Conservation (phyloP, 2,113 vertebrate species). For the Albula goreensis region DNA sequence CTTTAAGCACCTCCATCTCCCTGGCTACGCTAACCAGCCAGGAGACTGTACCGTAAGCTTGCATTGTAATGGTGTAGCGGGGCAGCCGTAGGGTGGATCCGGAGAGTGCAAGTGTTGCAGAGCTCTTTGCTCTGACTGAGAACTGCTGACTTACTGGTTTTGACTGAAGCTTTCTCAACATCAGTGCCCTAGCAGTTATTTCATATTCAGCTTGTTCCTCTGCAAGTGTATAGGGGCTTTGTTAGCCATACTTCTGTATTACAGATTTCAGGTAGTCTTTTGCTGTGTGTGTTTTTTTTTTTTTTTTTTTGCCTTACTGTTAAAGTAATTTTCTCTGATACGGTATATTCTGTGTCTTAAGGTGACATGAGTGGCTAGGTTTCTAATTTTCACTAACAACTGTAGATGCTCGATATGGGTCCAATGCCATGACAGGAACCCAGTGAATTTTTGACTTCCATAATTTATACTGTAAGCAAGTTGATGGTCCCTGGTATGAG, state of each 20-base stretch:
- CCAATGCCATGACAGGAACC: not conserved
- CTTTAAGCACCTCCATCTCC: constrained; percentile 32
- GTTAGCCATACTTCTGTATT: not conserved
- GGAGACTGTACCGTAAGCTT: constrained; percentile 58
- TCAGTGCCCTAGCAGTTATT: not conserved
- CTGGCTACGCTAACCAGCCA: constrained; percentile 36
- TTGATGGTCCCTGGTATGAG: not conserved
- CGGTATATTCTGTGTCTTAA: not conserved
- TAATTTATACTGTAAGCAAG: not conserved
- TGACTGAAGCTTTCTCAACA: constrained; percentile 39
- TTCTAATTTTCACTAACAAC: not conserved
- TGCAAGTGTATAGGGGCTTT: not conserved
- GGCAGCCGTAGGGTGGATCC: constrained; percentile 55
- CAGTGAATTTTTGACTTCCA: not conserved
- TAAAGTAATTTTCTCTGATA: not conserved
- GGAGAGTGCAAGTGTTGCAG: constrained; percentile 45
- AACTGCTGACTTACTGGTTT: constrained; percentile 62
- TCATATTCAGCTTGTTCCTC: not conserved
- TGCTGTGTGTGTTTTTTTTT: no score
- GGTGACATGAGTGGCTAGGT: not conserved
- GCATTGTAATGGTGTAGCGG: constrained; percentile 60
- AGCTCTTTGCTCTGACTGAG: constrained; percentile 48
- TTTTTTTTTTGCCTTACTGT: not conserved
- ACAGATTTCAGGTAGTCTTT: not conserved
- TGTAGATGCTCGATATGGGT: not conserved